Evolutionary conservation across 1,140 invertebrate species (phyloP).

Genomic region (Philaenus spumarius): DNA sequence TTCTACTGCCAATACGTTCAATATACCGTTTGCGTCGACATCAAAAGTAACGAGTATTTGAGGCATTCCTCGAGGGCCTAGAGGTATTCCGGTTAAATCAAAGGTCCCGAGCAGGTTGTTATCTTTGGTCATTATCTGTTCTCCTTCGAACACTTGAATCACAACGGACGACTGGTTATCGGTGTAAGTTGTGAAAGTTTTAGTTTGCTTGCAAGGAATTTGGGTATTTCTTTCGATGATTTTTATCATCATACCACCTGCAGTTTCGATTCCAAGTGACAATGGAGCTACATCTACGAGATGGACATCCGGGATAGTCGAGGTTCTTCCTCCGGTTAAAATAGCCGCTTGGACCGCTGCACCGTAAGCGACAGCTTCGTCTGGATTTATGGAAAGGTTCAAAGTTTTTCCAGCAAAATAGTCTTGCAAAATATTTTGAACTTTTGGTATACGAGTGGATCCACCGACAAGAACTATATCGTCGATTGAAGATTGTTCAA

Average conservation of each 20-base stretch:
- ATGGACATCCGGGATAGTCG: slow-evolving; percentile 48
- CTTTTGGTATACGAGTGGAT: slow-evolving; percentile 63
- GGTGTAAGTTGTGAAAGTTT: slow-evolving; percentile 93
- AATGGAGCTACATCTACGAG: slow-evolving; percentile 49
- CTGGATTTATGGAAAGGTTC: slow-evolving; percentile 60
- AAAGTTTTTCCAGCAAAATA: slow-evolving; percentile 55
- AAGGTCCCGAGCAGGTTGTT: slow-evolving; percentile 74
- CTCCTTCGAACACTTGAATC: slow-evolving; percentile 79
- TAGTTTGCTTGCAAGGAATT: slow-evolving; percentile 92
- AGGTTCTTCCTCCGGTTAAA: slow-evolving; percentile 48
- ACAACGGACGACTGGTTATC: slow-evolving; percentile 94
- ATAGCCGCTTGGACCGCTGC: slow-evolving; percentile 59
- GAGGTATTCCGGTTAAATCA: slow-evolving; percentile 69
- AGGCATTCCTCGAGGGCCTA: slow-evolving; percentile 78
- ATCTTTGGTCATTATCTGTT: slow-evolving; percentile 70
- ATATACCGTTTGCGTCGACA: slow-evolving; percentile 60
- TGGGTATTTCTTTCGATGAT: slow-evolving; percentile 65
- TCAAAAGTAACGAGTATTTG: slow-evolving; percentile 91
- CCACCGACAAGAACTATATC: slow-evolving; percentile 78
- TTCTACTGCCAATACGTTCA: slow-evolving; percentile 47
- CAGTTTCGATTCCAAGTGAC: slow-evolving; percentile 50
- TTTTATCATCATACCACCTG: slow-evolving; percentile 50
- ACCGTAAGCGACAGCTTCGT: slow-evolving; percentile 59
- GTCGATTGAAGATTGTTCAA: slow-evolving; percentile 62
- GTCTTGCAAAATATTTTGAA: slow-evolving; percentile 50